Evolutionary conservation across 2,888 invertebrate genomes (phyloP).

Genomic region (Nomada ruficornis): DNA sequence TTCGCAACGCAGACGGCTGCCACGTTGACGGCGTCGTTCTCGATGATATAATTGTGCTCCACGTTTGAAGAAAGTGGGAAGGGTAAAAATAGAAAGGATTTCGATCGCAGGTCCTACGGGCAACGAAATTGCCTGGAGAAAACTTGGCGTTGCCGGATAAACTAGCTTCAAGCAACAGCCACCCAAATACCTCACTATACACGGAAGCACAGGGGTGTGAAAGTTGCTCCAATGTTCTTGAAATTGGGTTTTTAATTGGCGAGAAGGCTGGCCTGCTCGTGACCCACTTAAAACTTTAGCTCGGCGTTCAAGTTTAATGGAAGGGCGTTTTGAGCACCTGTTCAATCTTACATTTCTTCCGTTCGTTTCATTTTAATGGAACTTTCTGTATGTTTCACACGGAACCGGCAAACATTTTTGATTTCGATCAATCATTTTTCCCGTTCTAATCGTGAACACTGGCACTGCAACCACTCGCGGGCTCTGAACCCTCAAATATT

Average conservation of each 20-base stretch:
- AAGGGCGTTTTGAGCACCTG: neutral
- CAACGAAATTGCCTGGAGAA: constrained; percentile 54
- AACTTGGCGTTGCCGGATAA: constrained; percentile 42
- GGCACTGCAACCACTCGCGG: too few relatives aligned
- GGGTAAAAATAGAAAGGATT: neutral
- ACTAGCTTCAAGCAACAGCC: constrained; percentile 27
- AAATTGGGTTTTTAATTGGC: constrained; percentile 67
- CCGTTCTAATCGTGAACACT: too few relatives aligned
- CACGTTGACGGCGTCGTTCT: constrained; percentile 20
- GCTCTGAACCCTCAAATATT: neutral
- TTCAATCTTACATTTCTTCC: neutral
- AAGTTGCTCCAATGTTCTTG: constrained; percentile 8
- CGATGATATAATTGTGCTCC: constrained; percentile 31
- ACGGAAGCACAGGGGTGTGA: constrained; percentile 18
- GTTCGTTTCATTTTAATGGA: neutral
- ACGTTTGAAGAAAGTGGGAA: neutral
- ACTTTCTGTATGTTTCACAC: too few relatives aligned
- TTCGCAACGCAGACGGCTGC: constrained; percentile 37
- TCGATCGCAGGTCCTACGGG: constrained; percentile 15
- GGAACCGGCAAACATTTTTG: too few relatives aligned
- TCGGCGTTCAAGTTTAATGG: constrained; percentile 19
- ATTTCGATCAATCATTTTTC: too few relatives aligned
- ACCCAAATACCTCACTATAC: constrained; percentile 33
- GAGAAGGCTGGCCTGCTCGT: constrained; percentile 19
- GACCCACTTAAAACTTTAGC: constrained; percentile 40